phyloP scores from a whole-genome alignment of 2,888 invertebrate species.

The Drosophila testacea region DNA sequence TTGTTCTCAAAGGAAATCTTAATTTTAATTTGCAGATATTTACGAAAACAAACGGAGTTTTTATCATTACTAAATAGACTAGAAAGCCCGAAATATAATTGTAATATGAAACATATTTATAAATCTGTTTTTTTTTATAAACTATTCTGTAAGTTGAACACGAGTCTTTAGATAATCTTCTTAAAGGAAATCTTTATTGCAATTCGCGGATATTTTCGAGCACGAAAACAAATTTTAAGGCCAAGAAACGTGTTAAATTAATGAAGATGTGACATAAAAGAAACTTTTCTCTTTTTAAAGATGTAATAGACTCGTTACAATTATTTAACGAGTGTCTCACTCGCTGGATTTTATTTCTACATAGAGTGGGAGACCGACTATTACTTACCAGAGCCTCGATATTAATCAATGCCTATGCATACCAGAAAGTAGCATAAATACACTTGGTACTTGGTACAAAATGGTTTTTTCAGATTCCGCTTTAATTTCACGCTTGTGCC shows the following conservation, averaged over 20 bases:
- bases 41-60: background rate
- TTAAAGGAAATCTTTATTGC: too few species aligned
- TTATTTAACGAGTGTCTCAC: constrained; percentile 13
- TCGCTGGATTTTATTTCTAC: background rate
- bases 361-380: background rate
- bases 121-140: too few species aligned
- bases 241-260: too few species aligned
- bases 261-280: too few species aligned
- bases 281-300: background rate
- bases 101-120: too few species aligned
- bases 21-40: background rate
- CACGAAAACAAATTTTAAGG: too few species aligned
- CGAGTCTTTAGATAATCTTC: too few species aligned
- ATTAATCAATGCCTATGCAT: constrained; percentile 30
- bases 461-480: constrained; percentile 21
- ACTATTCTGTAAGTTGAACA: too few species aligned
- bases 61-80: too few species aligned
- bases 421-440: constrained; percentile 5
- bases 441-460: constrained; percentile 18
- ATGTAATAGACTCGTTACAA: constrained; percentile 7
- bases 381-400: constrained; percentile 44
- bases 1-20: background rate
- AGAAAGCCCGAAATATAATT: too few species aligned
- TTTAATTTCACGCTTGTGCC: constrained; percentile 33
- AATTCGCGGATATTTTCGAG: too few species aligned